Evolutionary conservation across 1,140 invertebrate species (phyloP), one percentile per base, ranked within the genome.

Genomic region (Penaeus chinensis): DNA sequence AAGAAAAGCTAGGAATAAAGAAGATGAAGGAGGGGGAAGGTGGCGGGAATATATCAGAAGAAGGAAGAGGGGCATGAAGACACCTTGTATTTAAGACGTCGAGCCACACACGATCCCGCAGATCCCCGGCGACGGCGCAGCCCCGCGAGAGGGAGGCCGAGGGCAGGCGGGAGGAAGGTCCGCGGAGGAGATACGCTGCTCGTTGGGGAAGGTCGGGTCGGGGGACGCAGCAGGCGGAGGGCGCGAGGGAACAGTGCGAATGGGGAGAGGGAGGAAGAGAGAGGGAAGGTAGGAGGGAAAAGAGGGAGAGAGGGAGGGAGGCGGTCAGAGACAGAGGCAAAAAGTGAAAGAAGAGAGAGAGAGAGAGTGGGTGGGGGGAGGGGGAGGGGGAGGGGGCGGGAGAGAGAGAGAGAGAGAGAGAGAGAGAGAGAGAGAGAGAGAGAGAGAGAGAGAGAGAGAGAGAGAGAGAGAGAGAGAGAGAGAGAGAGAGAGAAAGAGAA

Each of bases 401-500:
- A 74, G 42, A 19, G 27, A 74, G 27, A 32, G 24, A 32, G 42
- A 47, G 19, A 79, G 13, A 71, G 24, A 77, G 27, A 32, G 74
- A 77, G 74, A 16, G 74, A 77, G 74, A 19, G 32, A 77, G 74
- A 37, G 22, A 47, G 74, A 47, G 16, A 54, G 54, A 54, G 54
- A 54, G 54, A 47, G 37, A 77, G 74, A 11, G 32, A 18, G 19
- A 3, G 60, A 62, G 63, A 32, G 62, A 54, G 79, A 81, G 79
- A 81, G 61, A 81, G 79, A 81, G 79, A 81, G 79, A 63, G 61
- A 63, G 79, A 81, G 61, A 65, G 79, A 63, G 79, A 61, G 27
- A 60, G 11, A 60, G 61, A 37, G 13, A 37, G 18, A 37, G 42
- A 37, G 13, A 37, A 0, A 54, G 0, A 16, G 11, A 54, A 2